Percentiles rank a stretch among this genome's conserved stretches.
These are phyloP conservation scores for Chalcosyrphus nemorum DNA, from an alignment of 2,888 invertebrate species.

Conservation along the genomic window DNA sequence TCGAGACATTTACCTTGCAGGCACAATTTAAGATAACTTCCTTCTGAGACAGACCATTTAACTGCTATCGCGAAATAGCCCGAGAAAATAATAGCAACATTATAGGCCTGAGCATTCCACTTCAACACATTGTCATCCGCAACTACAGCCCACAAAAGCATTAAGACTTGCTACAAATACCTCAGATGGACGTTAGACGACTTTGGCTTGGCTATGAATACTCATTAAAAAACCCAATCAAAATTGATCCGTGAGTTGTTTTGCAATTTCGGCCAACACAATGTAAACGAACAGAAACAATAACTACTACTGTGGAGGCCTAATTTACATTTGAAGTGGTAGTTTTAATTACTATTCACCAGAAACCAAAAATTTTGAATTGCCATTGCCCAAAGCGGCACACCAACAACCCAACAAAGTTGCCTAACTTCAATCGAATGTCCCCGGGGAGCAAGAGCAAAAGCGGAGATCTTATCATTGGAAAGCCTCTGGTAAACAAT, in stretches of 20 bases:
- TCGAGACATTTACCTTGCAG: no score
- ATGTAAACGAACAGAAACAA: not conserved
- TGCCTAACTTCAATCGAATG: slow-evolving; percentile 52
- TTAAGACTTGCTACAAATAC: no score
- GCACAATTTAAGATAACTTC: no score
- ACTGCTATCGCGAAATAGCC: no score
- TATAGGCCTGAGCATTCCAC: no score
- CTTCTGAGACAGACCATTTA: no score
- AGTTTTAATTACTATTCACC: slow-evolving; percentile 54
- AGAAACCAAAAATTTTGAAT: slow-evolving; percentile 35
- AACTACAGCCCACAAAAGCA: no score
- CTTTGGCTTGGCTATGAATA: not conserved
- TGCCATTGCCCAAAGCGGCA: slow-evolving; percentile 15
- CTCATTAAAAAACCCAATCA: not conserved
- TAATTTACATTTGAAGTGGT: slow-evolving; percentile 57
- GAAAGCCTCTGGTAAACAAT: slow-evolving; percentile 41
- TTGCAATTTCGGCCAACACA: not conserved
- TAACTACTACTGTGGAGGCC: slow-evolving; percentile 14
- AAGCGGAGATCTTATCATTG: slow-evolving; percentile 30
- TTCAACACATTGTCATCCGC: no score
- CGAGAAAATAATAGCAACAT: no score
- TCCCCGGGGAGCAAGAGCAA: slow-evolving; percentile 26
- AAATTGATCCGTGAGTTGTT: not conserved
- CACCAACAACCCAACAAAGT: slow-evolving; percentile 23
- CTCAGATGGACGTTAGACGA: not conserved